Evolutionary conservation across 2,888 invertebrate species (phyloP), one percentile per base, ranked within the genome.

Genomic region (Plebejus melissa): DNA sequence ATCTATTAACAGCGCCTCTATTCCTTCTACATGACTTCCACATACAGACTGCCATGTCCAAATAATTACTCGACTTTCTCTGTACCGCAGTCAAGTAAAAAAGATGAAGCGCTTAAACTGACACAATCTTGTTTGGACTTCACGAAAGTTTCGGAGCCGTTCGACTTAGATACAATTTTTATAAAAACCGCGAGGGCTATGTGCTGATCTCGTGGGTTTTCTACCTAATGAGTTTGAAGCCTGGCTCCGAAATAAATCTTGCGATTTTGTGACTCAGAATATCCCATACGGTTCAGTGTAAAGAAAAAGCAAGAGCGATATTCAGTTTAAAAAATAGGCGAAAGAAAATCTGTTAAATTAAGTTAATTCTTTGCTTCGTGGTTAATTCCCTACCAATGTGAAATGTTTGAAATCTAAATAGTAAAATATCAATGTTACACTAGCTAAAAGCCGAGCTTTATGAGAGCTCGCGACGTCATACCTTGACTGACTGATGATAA

Each of bases 191-290:
- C 65, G 79, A 78, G 77, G 83, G 85, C 82, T 81, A 82, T 81
- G 81, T 83, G 82, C 65, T 83, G 85, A 88, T 85, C 85, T 85
- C 84, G 82, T 81, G 86, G 86, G 85, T 85, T 83, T 82, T 82
- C 81, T 82, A 80, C 82, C 84, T 90, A 88, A 90, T 89, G 88
- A 90, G 87, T 87, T 86, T 83, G 86, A 87, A 88, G 87, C 87
- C 84, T 81, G 83, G 80, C 79, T 81, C 80, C 83, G 80, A 82
- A 83, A 89, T 89, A 89, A 88, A 90, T 90, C 88, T 87, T 86
- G 83, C 83, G 86, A 84, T 86, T 88, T 87, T 85, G 84, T 84
- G 83, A 85, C 85, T 85, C 83, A 78, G 80, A 85, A 84, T 83
- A 83, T 81, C 81, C 78, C 60, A 58, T 38, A 5, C 22, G 58